Base-by-base conservation (phyloP, 2,888 invertebrate species). In the Icerya purchasi region DNA sequence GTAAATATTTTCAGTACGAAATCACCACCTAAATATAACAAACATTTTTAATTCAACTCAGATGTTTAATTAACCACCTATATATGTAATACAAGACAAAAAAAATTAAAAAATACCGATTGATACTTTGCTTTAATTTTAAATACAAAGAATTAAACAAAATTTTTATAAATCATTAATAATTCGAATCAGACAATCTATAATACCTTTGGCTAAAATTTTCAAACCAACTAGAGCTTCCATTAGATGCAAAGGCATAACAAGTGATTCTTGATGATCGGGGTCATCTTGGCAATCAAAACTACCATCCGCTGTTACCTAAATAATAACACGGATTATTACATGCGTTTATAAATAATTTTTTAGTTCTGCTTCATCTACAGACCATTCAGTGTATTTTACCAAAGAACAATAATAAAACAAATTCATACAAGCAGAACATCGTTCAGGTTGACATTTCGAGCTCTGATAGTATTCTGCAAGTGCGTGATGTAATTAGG, bases 251-350 rank as follows among this genome's bases (percentile, higher is more conserved):
- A 96, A 75, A 2, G 79, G 78, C 5, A 83, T 79, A 0, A 93
- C 89, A 1, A 78, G 74, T 60, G 73, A 75, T 69, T 96, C 96
- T 70, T 96, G 96, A 65, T 86, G 85, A 50, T 82, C 88, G 0
- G 94, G 94, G 67, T 81, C 77, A 58, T 79, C 78, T 64, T 84
- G 80, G 68, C 94, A 96, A 70, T 93, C 86, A 25, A 93, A 80
- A 66, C 93, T 92, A 1, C 96, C 96, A 76, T 96, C 96, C 0
- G 92, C 92, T 3, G 94, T 94, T 36, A 94, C 81, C 77, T 84
- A 68, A 50, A 63, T 64, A 19, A 56, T 56, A 54, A 53, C 56
- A 1, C 19, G 3, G 2, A n/a, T n/a, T n/a, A n/a, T n/a, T n/a
- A n/a, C n/a, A n/a, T n/a, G n/a, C n/a, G 14, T 50, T 50, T 14